Evolutionary conservation across 2,113 vertebrate species (phyloP), one percentile per base, ranked within the genome.

Genomic region (Brachyhypopomus gauderio): DNA sequence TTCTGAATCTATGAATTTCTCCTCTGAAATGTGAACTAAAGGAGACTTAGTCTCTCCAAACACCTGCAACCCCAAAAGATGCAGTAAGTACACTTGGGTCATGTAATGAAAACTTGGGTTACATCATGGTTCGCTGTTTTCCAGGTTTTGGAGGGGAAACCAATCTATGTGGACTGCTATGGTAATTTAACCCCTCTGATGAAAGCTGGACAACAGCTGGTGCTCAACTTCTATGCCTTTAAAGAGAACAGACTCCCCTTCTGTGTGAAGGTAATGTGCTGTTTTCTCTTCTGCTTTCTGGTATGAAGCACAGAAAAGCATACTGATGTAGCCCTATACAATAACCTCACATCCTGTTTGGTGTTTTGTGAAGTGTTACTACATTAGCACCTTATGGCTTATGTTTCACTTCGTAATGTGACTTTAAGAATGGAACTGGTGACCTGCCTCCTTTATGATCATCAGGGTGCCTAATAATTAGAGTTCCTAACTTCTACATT

Each of bases 171-270:
- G 91, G 97, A 99, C 80, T 99, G 98, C 90, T 99, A 99, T 27
- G 98, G 98, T 88, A 99, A 99, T 88, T 86, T 99, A 85, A 91
- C 95, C 64, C 97, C 98, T 85, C 93, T 99, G 85, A 95, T 94
- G 78, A 99, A 98, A 95, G 94, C 94, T 85, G 96, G 96, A 90
- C 98, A 99, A 83, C 98, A 97, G 78, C 94, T 99, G 85, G 92
- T 97, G 90, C 97, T 99, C 81, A 98, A 98, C 94, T 99, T 99
- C 90, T 99, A 96, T 87, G 96, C 98, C 89, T 99, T 99, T 93
- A 98, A 98, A 92, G 98, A 99, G 93, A 99, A 99, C 88, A 96
- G 98, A 90, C 92, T 99, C 88, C 98, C 98, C 48, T 98, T 99
- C 91, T 97, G 96, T 88, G 97, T 99, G 84, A 99, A 99, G 97